Evolutionary conservation across 2,797 vertebrate genomes (phyloP), one percentile per base, ranked within the genome.

Genomic region (Hydrocynus forskahlii): DNA sequence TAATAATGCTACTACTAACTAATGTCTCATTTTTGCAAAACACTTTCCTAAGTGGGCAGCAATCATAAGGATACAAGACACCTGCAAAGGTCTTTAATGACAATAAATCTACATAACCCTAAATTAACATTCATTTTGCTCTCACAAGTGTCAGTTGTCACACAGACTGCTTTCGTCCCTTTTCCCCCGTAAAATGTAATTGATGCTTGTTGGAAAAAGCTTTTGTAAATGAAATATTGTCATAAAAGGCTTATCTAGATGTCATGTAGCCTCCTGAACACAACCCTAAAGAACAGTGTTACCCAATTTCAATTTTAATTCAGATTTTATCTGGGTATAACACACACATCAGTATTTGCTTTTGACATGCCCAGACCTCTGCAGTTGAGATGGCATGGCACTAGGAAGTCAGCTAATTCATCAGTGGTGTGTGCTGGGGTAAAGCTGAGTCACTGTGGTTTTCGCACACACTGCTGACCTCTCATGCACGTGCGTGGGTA

Each of bases 391-490:
- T 79, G 29, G 40, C 45, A 75, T 40, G 43, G 50, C 63, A 38
- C 63, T 54, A 45, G 60, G 35, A 82, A 62, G 16, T 74, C 52
- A 67, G 69, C 52, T 14, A 68, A 82, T 59, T 67, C 63, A 35
- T 40, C 45, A 68, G 25, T 55, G 63, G 48, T 72, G 38, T 55
- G 55, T 69, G 40, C 9, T 16, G 13, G 17, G 54, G 74, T 80
- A 52, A 59, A 25, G 50, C 7, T 80, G 48, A 62, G 79, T 76
- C 73, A 54, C 29, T 50, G 45, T 50, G 66, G 45, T 80, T 76
- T 76, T 76, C 38, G 55, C 74, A 76, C 64, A 52, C 23, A 17
- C 29, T 17, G 70, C 40, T 66, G 54, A 77, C 80, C 50, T 48
- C 8, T 73, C 48, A 50, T 23, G 50, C 21, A 23, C 55, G 60